Evolutionary conservation across 2,888 invertebrate genomes (phyloP).

Genomic region (Plebejus melissa): DNA sequence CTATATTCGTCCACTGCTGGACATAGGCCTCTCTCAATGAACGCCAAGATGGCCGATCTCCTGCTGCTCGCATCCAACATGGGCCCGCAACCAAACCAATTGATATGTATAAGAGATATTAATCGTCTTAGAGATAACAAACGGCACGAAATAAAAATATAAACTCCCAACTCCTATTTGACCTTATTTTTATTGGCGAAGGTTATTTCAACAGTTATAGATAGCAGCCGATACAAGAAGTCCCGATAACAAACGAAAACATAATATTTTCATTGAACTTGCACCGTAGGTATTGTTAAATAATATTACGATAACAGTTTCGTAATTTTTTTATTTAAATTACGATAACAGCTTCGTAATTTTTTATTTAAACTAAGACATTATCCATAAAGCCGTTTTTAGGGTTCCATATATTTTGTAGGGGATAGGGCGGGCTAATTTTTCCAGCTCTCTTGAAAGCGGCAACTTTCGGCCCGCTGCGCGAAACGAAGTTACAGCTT

Average conservation of each 20-base stretch:
- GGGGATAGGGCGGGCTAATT: too few species aligned
- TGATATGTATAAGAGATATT: too few species aligned
- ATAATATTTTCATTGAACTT: conserved; percentile 9
- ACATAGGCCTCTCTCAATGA: too few species aligned
- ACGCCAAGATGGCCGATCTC: too few species aligned
- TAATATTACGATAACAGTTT: neutral
- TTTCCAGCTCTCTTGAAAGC: too few species aligned
- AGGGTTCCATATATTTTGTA: neutral
- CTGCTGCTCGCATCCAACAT: too few species aligned
- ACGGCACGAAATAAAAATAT: neutral
- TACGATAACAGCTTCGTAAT: neutral
- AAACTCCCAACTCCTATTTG: neutral
- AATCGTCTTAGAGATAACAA: neutral
- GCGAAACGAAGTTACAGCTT: too few species aligned
- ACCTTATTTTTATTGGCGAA: conserved; percentile 30
- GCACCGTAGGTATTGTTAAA: neutral
- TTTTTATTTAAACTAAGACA: neutral
- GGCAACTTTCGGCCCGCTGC: too few species aligned
- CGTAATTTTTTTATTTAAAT: neutral
- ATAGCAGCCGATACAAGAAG: conserved; percentile 19
- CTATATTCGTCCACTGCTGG: too few species aligned
- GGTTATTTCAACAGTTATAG: conserved; percentile 21
- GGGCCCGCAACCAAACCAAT: too few species aligned
- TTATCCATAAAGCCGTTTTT: neutral
- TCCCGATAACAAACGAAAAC: neutral